phyloP scores from a whole-genome alignment of 2,113 vertebrate species.

The Eublepharis macularius region DNA sequence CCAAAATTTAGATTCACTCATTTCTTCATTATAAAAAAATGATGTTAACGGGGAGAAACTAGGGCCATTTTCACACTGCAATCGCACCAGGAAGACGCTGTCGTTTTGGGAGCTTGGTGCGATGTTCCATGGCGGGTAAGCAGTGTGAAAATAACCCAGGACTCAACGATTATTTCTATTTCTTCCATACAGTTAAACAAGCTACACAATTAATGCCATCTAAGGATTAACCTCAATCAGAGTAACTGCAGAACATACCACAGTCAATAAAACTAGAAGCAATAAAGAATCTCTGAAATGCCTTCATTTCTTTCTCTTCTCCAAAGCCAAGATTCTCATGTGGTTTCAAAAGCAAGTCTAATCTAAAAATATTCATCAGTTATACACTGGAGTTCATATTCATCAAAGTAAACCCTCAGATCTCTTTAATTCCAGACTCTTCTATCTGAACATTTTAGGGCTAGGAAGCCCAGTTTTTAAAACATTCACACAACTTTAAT shows the following conservation, averaged over 20 bases:
- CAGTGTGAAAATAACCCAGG: too few relatives aligned
- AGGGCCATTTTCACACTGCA: too few relatives aligned
- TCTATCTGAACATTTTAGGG: background rate
- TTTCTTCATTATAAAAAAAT: too few relatives aligned
- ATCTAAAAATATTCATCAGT: background rate
- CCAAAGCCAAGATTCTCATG: background rate
- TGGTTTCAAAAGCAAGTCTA: slow-evolving; percentile 1
- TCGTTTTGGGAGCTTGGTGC: too few relatives aligned
- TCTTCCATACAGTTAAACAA: too few relatives aligned
- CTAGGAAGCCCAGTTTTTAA: background rate
- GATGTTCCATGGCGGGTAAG: too few relatives aligned
- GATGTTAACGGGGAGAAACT: too few relatives aligned
- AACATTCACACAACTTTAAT: background rate
- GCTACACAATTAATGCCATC: slow-evolving; percentile 43
- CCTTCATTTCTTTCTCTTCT: slow-evolving; percentile 2
- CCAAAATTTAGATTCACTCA: too few relatives aligned
- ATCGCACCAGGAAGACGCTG: too few relatives aligned
- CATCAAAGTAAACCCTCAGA: background rate
- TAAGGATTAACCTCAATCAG: slow-evolving; percentile 47
- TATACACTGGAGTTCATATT: background rate
- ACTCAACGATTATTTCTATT: too few relatives aligned
- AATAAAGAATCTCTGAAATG: slow-evolving; percentile 54
- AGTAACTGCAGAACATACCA: slow-evolving; percentile 44
- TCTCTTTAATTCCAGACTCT: background rate
- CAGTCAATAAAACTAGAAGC: slow-evolving; percentile 41